Evolutionary conservation across 2,888 invertebrate genomes (phyloP), one percentile per base, ranked within the genome.

Genomic region (Empis livida): DNA sequence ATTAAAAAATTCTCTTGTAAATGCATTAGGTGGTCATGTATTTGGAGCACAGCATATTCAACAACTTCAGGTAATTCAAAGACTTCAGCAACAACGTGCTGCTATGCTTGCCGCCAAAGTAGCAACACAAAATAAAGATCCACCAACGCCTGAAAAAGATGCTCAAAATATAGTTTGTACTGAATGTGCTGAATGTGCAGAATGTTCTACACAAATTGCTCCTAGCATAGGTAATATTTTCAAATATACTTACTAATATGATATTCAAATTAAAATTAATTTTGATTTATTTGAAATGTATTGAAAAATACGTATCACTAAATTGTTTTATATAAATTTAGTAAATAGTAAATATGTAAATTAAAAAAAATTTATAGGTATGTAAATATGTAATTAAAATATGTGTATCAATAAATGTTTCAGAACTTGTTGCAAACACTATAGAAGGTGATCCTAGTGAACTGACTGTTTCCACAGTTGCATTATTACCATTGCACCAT

Each of bases 41-140:
- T 79, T 79, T 64, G 75, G 80, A 43, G 80, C 82, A 42, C 77
- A 78, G 62, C 79, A 78, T 61, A 64, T 75, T 54, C 73, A 74
- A 57, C 74, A 73, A 57, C 71, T 81, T 59, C 77, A 78, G 64
- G 76, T 80, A 56, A 71, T 80, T 63, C 76, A 78, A 54, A 71
- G 78, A 58, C 69, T 79, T 63, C 76, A 80, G 71, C 75, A 78
- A 55, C 75, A 78, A 62, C 67, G 78, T 10, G 66, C 71, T 52
- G 67, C 65, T 43, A 70, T 65, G 61, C 72, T 79, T 55, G 79
- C 65, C 47, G 67, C 65, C 31, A 61, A 67, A 40, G 17, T 44
- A 43, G 39, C 44, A 46, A 15, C 45, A 11, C 43, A 47, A n/a
- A 38, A 44, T 15, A 20, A 47, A 47, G 40, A 43, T 49, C 11